Conservation (phyloP, 2,888 invertebrate genomes). For the Pocota personata region DNA sequence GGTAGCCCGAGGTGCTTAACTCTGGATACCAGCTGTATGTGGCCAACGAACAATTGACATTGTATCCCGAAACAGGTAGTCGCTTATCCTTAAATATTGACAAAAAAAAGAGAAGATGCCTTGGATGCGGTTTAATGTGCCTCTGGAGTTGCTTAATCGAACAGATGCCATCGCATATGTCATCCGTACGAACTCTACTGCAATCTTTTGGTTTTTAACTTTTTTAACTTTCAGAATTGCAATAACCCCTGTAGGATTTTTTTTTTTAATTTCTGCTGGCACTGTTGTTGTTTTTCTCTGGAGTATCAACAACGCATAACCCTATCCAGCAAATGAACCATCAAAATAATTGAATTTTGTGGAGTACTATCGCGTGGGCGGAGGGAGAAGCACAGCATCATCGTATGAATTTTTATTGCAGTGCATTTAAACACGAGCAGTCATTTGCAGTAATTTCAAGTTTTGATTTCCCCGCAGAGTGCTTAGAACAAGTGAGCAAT, state of each 20-base stretch:
- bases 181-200: conserved; percentile 16
- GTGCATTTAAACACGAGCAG: conserved; percentile 64
- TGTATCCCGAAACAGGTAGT: conserved; percentile 54
- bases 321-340: conserved; percentile 59
- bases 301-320: conserved; percentile 9
- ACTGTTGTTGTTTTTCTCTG: not conserved
- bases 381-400: not conserved
- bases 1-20: conserved; percentile 45
- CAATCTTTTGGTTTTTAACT: conserved; percentile 9
- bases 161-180: conserved; percentile 30
- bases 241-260: conserved; percentile 1
- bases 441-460: conserved; percentile 72
- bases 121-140: conserved; percentile 36
- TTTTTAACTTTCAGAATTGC: not conserved
- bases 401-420: conserved; percentile 58
- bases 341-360: conserved; percentile 70
- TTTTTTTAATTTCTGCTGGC: conserved; percentile 20
- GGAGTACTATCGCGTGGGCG: not conserved
- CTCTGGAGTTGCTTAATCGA: conserved; percentile 26
- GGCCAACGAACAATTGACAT: conserved; percentile 66
- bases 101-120: conserved; percentile 20
- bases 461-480: conserved; percentile 73
- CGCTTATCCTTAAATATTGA: conserved; percentile 68
- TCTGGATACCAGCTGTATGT: conserved; percentile 58
- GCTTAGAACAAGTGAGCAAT: conserved; percentile 66